Conservation (phyloP, 2,888 invertebrate species). For the Lasioglossum figueresi region DNA sequence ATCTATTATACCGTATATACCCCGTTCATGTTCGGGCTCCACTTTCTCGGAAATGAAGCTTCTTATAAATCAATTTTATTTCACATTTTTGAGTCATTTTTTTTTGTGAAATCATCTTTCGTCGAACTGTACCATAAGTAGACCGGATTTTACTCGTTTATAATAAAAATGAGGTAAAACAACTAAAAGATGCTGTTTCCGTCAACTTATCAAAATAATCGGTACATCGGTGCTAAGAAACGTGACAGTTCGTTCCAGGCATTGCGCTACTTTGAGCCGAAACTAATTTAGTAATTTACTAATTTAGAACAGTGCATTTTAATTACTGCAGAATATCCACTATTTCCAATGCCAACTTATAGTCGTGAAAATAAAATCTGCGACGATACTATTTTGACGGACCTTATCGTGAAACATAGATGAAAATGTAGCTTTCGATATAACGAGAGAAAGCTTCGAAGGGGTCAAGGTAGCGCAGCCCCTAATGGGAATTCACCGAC, state of each 20-base stretch:
- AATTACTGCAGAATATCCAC: neutral
- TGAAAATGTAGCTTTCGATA: neutral
- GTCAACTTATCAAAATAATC: neutral
- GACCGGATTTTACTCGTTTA: neutral
- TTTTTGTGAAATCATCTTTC: neutral
- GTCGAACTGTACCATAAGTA: neutral
- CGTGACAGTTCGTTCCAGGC: neutral
- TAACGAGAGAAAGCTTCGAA: neutral
- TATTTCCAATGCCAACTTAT: neutral
- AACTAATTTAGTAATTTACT: too few species aligned
- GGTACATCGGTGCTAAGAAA: constrained; percentile 13
- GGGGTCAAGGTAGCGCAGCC: constrained; percentile 2
- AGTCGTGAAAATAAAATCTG: neutral
- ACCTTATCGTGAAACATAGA: neutral
- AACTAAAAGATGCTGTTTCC: neutral
- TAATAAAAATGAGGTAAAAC: neutral
- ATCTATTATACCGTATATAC: neutral
- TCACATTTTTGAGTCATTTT: neutral
- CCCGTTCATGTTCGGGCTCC: neutral
- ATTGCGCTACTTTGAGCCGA: neutral
- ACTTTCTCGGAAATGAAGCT: neutral
- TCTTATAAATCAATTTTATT: neutral
- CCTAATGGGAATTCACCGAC: neutral
- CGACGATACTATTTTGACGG: neutral
- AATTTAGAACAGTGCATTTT: neutral